Evolutionary conservation across 2,888 invertebrate genomes (phyloP), one percentile per base, ranked within the genome.

Genomic region (Sphaerophoria rueppellii): DNA sequence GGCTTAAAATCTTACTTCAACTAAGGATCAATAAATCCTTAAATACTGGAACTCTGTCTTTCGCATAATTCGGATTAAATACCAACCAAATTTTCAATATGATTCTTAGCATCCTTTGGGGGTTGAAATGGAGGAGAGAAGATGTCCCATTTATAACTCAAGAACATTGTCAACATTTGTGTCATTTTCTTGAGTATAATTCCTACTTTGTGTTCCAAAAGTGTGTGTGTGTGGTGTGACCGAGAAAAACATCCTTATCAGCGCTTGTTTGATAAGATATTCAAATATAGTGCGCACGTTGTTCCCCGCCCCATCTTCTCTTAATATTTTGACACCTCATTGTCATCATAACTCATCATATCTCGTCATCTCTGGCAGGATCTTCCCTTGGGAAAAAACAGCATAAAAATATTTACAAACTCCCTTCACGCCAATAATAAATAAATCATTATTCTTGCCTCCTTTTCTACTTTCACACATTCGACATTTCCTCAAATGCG

Each of bases 111-210:
- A 63, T 5, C 34, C 55, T 24, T 0, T 32, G 34, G 4, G n/a
- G 37, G n/a, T 4, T 24, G 24, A 24, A 24, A 24, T 24, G 24
- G 1, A 24, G 14, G 32, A 4, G 54, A 37, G 58, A 52, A 50
- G 70, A 60, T 60, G 34, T 34, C 43, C 43, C 43, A 61, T 54
- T 65, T 60, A 50, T 50, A 43, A 34, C 72, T 77, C 60, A 67
- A 82, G 71, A 43, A 67, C 60, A 72, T 77, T 72, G 77, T 34
- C 60, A 82, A 82, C 72, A 77, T 67, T 77, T 40, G 46, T 60
- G 67, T 77, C 71, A 67, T 67, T 76, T 52, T 16, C 16, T 76
- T 37, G 37, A 71, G 71, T 65, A 65, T 65, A 60, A 50, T 48
- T 43, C 12, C 11, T 43, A 54, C n/a, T 52, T 55, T 65, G 9